phyloP scores from a whole-genome alignment of 2,888 invertebrate genomes.

The Ectemnius lituratus region DNA sequence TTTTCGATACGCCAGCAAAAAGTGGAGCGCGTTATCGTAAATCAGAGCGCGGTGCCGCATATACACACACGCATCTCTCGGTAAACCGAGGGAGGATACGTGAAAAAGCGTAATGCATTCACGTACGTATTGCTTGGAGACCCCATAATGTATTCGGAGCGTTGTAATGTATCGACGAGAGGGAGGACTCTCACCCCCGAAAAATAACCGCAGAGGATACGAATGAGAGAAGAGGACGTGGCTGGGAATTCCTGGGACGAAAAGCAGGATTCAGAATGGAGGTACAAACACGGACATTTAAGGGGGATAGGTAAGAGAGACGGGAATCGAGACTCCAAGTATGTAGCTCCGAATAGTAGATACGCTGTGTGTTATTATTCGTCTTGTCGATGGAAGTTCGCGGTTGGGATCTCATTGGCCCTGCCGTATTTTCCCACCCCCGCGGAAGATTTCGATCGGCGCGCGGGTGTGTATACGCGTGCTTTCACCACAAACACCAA shows the following conservation, averaged over 20 bases:
- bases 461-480: conserved; percentile 15
- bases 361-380: too few species aligned
- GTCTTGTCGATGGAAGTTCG: conserved; percentile 30
- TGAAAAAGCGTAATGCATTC: conserved; percentile 55
- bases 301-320: conserved; percentile 44
- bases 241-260: not conserved
- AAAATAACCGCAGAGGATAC: conserved; percentile 56
- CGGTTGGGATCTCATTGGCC: conserved; percentile 36
- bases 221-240: not conserved
- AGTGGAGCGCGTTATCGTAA: conserved; percentile 67
- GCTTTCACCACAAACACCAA: conserved; percentile 21
- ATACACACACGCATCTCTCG: conserved; percentile 27
- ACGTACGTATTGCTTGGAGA: conserved; percentile 44
- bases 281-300: conserved; percentile 13
- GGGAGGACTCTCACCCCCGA: conserved; percentile 37
- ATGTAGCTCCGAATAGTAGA: too few species aligned
- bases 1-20: conserved; percentile 50
- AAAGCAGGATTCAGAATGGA: not conserved
- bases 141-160: conserved; percentile 56
- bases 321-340: conserved; percentile 15
- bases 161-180: conserved; percentile 59
- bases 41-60: conserved; percentile 52
- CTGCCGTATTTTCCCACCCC: too few species aligned
- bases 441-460: too few species aligned
- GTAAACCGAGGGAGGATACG: conserved; percentile 4